These are phyloP conservation scores for Macheiramphus alcinus DNA, from an alignment of 2,113 vertebrate genomes.

Conservation along the genomic window DNA sequence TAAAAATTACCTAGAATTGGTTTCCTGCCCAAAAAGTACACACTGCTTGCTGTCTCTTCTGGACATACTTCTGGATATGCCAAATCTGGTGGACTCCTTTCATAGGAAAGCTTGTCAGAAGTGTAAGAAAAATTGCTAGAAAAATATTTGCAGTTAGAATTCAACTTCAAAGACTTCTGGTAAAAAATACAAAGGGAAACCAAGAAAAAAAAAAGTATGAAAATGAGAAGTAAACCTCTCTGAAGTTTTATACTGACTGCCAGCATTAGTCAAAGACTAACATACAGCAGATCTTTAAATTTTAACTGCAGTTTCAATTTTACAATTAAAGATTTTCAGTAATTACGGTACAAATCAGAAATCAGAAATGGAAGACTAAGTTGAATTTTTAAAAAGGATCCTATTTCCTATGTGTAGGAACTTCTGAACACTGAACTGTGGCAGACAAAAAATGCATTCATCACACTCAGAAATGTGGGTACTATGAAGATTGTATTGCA, in stretches of 20 bases:
- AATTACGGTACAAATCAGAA: neutral
- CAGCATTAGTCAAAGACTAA: neutral
- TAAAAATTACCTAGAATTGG: neutral
- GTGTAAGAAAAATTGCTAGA: neutral
- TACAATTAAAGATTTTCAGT: neutral
- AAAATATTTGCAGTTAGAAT: neutral
- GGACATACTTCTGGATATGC: neutral
- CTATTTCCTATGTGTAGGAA: neutral
- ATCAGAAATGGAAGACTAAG: neutral
- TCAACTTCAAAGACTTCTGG: neutral
- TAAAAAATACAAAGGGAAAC: neutral
- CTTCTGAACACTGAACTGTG: neutral
- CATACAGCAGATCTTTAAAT: neutral
- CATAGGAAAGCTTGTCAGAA: neutral
- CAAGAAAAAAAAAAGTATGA: neutral
- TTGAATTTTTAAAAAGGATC: neutral
- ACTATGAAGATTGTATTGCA: neutral
- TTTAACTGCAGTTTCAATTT: neutral
- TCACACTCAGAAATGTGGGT: neutral
- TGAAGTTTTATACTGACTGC: neutral
- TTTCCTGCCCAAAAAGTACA: neutral
- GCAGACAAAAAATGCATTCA: neutral
- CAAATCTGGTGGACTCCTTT: neutral
- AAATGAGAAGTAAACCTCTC: neutral
- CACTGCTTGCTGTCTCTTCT: neutral